phyloP scores from a whole-genome alignment of 2,888 invertebrate species.

The Cosmopolites sordidus region DNA sequence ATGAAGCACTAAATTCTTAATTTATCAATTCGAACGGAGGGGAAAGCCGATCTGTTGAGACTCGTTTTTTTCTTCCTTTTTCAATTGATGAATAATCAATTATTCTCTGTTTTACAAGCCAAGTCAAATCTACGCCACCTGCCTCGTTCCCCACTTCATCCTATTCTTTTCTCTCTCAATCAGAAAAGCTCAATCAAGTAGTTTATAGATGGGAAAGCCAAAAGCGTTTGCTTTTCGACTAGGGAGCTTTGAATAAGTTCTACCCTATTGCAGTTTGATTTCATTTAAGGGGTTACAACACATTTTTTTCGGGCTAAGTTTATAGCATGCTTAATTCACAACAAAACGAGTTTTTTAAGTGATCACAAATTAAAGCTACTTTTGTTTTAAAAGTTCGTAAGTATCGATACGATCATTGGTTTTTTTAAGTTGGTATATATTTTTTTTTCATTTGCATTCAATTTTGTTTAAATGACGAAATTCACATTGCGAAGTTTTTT shows the following conservation, averaged over 20 bases:
- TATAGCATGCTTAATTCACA: too few relatives aligned
- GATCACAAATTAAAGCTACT: too few relatives aligned
- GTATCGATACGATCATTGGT: too few relatives aligned
- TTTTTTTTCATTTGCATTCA: too few relatives aligned
- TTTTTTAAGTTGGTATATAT: too few relatives aligned
- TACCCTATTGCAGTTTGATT: slow-evolving; percentile 1
- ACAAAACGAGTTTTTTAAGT: too few relatives aligned
- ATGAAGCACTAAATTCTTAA: slow-evolving; percentile 48
- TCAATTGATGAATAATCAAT: slow-evolving; percentile 51
- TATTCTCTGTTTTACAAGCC: slow-evolving; percentile 48
- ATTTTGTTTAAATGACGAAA: too few relatives aligned
- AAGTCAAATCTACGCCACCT: slow-evolving; percentile 46
- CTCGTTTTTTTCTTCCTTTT: slow-evolving; percentile 41
- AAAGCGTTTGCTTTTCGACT: not conserved
- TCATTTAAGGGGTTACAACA: not conserved
- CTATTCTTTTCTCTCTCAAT: slow-evolving; percentile 42
- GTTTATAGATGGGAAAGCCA: slow-evolving; percentile 26
- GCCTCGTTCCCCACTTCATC: slow-evolving; percentile 44
- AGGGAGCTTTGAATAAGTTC: not conserved
- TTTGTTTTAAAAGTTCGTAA: too few relatives aligned
- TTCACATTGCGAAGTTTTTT: too few relatives aligned
- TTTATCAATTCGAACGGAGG: slow-evolving; percentile 40
- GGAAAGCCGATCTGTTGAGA: slow-evolving; percentile 34
- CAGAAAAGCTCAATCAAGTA: slow-evolving; percentile 39
- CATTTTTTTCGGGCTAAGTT: not conserved